Percentiles rank a stretch among this genome's conserved stretches.
Evolutionary conservation across 2,113 vertebrate species (phyloP).

Genomic region (Saguinus imperator): DNA sequence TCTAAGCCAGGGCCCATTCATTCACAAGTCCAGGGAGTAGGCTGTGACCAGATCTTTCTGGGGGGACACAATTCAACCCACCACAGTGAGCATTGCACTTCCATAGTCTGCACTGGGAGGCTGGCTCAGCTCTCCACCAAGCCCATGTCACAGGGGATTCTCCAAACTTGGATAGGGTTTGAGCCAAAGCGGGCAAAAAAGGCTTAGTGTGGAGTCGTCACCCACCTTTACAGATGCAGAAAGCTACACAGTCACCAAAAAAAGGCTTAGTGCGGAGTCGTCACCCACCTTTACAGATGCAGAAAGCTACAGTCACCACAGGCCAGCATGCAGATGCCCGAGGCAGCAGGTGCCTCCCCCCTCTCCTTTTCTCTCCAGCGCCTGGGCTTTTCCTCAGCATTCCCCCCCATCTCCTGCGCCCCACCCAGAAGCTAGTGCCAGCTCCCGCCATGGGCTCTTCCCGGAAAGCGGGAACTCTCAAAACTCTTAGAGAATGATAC

Average conservation of each 20-base stretch:
- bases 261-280: fast-evolving
- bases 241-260: fast-evolving
- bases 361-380: fast-evolving
- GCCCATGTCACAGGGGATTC: not conserved
- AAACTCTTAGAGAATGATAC: not conserved
- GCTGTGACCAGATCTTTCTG: not conserved
- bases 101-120: fast-evolving
- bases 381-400: not conserved
- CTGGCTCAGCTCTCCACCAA: not conserved
- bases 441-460: not conserved
- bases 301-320: fast-evolving
- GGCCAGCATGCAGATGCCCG: fast-evolving
- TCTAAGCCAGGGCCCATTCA: not conserved
- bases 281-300: not conserved
- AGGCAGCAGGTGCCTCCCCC: not conserved
- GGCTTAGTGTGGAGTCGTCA: fast-evolving
- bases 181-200: not conserved
- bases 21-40: not conserved
- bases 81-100: fast-evolving
- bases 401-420: too few species aligned
- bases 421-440: not conserved
- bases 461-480: not conserved
- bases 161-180: not conserved
- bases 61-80: too few species aligned
- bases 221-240: not conserved